Percentiles rank a stretch among this genome's conserved stretches.
Evolutionary conservation across 2,888 invertebrate genomes (phyloP).

Genomic region (Caenorhabditis wallacei): DNA sequence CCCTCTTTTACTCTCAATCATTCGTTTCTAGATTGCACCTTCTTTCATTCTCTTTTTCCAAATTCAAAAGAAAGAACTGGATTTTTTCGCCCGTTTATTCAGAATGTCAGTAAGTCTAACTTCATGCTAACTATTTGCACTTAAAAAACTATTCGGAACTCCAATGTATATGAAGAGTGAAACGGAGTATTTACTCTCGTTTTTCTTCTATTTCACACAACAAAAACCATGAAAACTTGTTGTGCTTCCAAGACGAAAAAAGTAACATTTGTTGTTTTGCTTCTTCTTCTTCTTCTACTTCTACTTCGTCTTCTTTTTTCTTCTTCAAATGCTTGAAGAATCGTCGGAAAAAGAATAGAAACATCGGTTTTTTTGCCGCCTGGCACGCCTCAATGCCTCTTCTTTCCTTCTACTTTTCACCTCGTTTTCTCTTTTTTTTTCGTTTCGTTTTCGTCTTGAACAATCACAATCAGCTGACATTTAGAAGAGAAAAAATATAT

Average conservation of each 20-base stretch:
- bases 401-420: constrained; percentile 23
- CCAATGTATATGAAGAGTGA: constrained; percentile 23
- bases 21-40: constrained; percentile 27
- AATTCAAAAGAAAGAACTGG: constrained; percentile 40
- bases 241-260: constrained; percentile 40
- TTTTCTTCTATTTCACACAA: constrained; percentile 22
- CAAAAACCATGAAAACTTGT: constrained; percentile 36
- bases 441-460: constrained; percentile 36
- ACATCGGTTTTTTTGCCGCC: constrained; percentile 35
- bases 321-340: constrained; percentile 32
- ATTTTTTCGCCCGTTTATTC: constrained; percentile 25
- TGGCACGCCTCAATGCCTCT: constrained; percentile 57
- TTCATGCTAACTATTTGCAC: constrained; percentile 55
- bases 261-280: constrained; percentile 58
- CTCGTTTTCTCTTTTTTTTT: constrained; percentile 36
- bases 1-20: neutral
- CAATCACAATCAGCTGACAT: constrained; percentile 52
- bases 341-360: constrained; percentile 36
- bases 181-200: constrained; percentile 27
- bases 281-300: constrained; percentile 20
- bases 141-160: constrained; percentile 36
- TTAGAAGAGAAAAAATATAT: constrained; percentile 1
- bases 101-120: constrained; percentile 30
- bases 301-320: constrained; percentile 10
- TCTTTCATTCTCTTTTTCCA: neutral